Conservation (phyloP, 2,113 vertebrate genomes). For the Podarcis cretensis region DNA sequence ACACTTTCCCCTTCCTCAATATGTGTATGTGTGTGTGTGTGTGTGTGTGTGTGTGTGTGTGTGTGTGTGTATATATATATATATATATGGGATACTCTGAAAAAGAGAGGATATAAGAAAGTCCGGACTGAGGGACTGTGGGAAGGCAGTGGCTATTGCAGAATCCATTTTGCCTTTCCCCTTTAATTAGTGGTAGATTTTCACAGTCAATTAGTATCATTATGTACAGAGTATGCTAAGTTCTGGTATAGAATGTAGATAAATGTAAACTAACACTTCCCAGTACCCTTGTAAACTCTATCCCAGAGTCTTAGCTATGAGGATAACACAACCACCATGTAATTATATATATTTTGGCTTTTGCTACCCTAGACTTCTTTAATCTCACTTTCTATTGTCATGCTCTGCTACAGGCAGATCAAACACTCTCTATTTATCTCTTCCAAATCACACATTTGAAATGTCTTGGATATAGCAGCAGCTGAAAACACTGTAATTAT, state of each 20-base stretch:
- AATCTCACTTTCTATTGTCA: neutral
- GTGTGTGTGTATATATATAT: no score
- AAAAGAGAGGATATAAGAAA: no score
- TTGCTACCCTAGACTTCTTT: neutral
- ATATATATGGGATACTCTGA: no score
- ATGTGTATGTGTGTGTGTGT: no score
- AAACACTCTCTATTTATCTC: constrained; percentile 8
- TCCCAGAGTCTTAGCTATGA: neutral
- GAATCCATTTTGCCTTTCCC: neutral
- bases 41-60: no score
- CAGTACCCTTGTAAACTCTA: neutral
- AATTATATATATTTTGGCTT: neutral
- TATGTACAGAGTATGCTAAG: neutral
- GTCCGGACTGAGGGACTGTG: no score
- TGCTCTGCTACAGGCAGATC: neutral
- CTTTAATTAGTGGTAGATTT: neutral
- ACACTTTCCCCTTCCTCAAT: no score
- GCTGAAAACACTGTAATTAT: neutral
- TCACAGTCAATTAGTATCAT: neutral
- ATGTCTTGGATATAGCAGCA: neutral
- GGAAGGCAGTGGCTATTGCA: neutral
- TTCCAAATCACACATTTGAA: neutral
- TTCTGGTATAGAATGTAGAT: neutral
- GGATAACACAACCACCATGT: neutral
- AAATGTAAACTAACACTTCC: neutral